These are phyloP conservation scores for Lasaia peninsularis DNA, from an alignment of 1,140 invertebrate species.

Conservation along the genomic window DNA sequence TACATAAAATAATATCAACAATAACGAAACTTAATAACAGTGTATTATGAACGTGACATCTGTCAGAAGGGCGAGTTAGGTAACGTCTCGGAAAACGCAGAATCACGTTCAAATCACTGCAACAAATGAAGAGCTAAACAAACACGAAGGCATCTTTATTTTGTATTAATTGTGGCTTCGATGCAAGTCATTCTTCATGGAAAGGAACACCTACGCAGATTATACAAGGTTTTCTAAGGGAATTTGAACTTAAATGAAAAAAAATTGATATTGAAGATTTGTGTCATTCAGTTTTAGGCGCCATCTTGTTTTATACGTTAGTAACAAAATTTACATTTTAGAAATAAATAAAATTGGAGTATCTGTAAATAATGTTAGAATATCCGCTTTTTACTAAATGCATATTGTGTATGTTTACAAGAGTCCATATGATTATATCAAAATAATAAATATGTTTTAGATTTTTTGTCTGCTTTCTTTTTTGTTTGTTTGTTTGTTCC, in stretches of 20 bases:
- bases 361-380: too few relatives aligned
- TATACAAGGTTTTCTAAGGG: conserved; percentile 13
- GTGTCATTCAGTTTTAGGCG: not conserved
- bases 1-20: conserved; percentile 15
- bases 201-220: conserved; percentile 65
- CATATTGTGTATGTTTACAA: too few relatives aligned
- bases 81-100: conserved; percentile 36
- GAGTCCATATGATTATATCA: too few relatives aligned
- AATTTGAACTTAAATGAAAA: conserved; percentile 36
- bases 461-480: too few relatives aligned
- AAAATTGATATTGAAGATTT: not conserved
- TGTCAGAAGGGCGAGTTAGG: conserved; percentile 24
- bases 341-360: too few relatives aligned
- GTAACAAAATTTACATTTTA: too few relatives aligned
- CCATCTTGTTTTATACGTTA: too few relatives aligned
- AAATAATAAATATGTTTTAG: too few relatives aligned
- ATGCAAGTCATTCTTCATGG: conserved; percentile 65
- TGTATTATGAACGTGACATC: conserved; percentile 24
- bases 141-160: conserved; percentile 69
- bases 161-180: conserved; percentile 61
- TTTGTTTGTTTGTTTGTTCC: too few relatives aligned
- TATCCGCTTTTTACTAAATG: too few relatives aligned
- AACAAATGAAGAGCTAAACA: conserved; percentile 74
- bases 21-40: conserved; percentile 17
- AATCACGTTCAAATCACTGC: conserved; percentile 59